Conservation (phyloP, 2,888 invertebrate species). For the Sarcophaga rosellei region DNA sequence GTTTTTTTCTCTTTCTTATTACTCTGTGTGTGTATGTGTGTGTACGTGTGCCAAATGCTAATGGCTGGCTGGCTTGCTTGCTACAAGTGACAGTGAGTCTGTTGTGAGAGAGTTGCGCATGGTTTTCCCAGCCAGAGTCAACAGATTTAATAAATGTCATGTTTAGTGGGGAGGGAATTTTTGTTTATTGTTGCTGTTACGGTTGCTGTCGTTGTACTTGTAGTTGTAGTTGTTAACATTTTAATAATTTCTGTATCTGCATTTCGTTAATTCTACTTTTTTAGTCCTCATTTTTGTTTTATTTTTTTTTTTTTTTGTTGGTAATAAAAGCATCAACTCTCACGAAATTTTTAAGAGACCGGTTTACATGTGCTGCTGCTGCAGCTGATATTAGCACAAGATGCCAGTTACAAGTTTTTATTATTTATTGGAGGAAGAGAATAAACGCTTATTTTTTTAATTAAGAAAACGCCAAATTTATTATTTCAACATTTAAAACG, state of each 20-base stretch:
- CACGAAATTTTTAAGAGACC: slow-evolving; percentile 59
- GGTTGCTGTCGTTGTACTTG: not conserved
- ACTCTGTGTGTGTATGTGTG: not conserved
- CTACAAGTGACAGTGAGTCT: too few species aligned
- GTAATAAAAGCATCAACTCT: not conserved
- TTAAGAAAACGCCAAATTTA: too few species aligned
- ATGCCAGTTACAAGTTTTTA: too few species aligned
- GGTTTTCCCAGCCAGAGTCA: slow-evolving; percentile 49
- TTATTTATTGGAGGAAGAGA: too few species aligned
- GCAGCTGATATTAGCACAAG: too few species aligned
- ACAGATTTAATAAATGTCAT: slow-evolving; percentile 13
- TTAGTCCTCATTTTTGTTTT: not conserved
- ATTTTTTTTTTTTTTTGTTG: too few species aligned
- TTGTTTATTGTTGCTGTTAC: not conserved
- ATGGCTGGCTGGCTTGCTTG: not conserved
- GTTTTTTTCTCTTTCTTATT: not conserved
- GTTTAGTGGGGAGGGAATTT: slow-evolving; percentile 6
- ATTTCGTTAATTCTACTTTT: slow-evolving; percentile 33
- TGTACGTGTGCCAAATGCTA: not conserved
- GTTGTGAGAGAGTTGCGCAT: not conserved
- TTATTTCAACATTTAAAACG: too few species aligned
- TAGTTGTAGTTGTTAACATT: not conserved
- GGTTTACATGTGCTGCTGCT: slow-evolving; percentile 41
- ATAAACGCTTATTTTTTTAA: too few species aligned
- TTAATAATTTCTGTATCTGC: slow-evolving; percentile 58